A percentile compares a stretch with the other conserved stretches of the same genome.
Evolutionary conservation across 1,140 invertebrate species (phyloP).

Genomic region (roundworm (Caenorhabditis elegans)): DNA sequence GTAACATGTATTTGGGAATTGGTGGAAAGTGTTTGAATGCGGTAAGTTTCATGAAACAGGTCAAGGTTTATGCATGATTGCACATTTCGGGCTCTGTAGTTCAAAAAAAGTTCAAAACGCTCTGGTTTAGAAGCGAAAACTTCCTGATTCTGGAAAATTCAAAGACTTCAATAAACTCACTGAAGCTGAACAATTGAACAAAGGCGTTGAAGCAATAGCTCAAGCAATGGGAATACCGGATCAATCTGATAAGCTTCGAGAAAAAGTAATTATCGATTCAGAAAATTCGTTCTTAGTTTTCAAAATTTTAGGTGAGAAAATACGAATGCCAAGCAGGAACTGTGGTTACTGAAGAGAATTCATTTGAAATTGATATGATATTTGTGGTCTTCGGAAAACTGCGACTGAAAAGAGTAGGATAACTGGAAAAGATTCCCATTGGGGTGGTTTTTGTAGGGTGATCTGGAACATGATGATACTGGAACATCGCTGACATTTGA

Average conservation of each 20-base stretch:
- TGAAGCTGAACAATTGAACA: not conserved
- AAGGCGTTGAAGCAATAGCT: constrained; percentile 58
- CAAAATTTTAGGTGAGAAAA: constrained; percentile 53
- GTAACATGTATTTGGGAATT: constrained; percentile 90
- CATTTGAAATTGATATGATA: constrained; percentile 55
- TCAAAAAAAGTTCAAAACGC: not conserved
- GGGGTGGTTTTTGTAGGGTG: too few species aligned
- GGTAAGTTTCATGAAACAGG: constrained; percentile 55
- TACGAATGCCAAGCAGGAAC: constrained; percentile 54
- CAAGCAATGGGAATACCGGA: constrained; percentile 55
- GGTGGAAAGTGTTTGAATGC: constrained; percentile 83
- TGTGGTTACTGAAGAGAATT: constrained; percentile 53
- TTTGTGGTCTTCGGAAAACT: not conserved
- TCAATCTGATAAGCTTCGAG: constrained; percentile 9
- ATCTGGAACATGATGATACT: constrained; percentile 42
- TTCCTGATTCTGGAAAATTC: not conserved
- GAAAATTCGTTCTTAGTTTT: too few species aligned
- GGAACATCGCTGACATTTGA: not conserved
- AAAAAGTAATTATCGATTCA: too few species aligned
- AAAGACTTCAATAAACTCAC: not conserved
- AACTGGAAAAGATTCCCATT: too few species aligned
- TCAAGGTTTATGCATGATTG: too few species aligned
- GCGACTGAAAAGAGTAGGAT: not conserved
- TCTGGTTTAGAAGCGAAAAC: not conserved
- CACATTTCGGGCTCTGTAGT: not conserved